phyloP scores from a whole-genome alignment of 1,140 invertebrate species.

The Magallana angulata region DNA sequence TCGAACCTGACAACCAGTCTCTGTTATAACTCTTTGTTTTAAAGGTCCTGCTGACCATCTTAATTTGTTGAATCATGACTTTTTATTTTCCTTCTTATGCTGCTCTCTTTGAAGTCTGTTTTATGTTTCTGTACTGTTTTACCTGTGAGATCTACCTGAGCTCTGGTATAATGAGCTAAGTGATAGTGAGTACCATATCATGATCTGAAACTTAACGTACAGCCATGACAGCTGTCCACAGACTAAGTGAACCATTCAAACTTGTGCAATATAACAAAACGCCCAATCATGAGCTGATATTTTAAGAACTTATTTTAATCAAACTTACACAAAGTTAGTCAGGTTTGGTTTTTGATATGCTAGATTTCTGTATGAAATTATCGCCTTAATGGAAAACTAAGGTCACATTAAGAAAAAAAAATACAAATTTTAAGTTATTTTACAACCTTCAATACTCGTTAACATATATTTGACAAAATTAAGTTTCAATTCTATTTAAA shows the following conservation, averaged over 20 bases:
- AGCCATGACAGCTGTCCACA: not conserved
- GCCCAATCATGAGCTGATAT: not conserved
- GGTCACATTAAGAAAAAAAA: no score
- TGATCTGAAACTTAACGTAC: not conserved
- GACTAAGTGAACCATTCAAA: not conserved
- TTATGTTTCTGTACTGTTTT: not conserved
- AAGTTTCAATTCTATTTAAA: not conserved
- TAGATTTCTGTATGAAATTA: no score
- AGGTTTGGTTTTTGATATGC: no score
- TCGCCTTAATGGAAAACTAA: no score
- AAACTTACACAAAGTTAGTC: no score
- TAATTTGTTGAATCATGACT: not conserved
- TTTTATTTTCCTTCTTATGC: not conserved
- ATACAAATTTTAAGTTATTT: no score
- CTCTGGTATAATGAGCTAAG: not conserved
- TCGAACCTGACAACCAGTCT: conserved; percentile 16
- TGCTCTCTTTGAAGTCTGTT: not conserved
- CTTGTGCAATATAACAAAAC: conserved; percentile 1
- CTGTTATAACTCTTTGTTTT: not conserved
- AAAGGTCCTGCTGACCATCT: not conserved
- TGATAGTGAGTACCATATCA: not conserved
- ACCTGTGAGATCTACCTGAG: not conserved
- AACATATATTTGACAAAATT: not conserved
- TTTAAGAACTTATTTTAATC: not conserved
- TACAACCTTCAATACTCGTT: not conserved